phyloP scores from a whole-genome alignment of 2,113 vertebrate species.

The Pteruthius melanotis region DNA sequence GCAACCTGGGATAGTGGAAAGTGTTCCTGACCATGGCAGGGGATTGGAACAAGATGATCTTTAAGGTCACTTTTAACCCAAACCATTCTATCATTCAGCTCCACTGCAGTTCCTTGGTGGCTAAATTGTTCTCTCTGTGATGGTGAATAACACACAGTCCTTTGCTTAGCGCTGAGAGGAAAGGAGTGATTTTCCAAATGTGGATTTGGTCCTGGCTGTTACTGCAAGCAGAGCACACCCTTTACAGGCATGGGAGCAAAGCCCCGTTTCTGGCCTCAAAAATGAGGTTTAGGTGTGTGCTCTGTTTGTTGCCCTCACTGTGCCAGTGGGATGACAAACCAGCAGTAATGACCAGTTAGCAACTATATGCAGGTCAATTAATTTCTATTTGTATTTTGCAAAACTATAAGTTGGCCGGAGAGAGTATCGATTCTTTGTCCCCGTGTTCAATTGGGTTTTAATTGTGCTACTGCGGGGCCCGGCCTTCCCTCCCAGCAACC shows the following conservation, averaged over 20 bases:
- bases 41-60: accelerated
- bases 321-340: not conserved
- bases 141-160: not conserved
- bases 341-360: slow-evolving; percentile 55
- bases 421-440: slow-evolving; percentile 72
- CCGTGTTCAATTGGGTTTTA: slow-evolving; percentile 74
- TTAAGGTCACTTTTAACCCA: not conserved
- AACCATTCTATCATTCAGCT: not conserved
- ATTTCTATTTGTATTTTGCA: slow-evolving; percentile 76
- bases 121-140: not conserved
- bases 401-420: slow-evolving; percentile 66
- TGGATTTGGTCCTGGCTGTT: not conserved
- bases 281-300: not conserved
- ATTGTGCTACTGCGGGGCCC: slow-evolving; percentile 61
- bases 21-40: not conserved
- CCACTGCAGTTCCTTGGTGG: not conserved
- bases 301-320: not conserved
- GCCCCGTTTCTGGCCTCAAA: not conserved
- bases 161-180: not conserved
- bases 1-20: not conserved
- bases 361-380: slow-evolving; percentile 68
- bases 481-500: slow-evolving; percentile 65
- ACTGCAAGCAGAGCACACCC: not conserved
- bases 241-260: not conserved
- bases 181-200: not conserved